A percentile compares a stretch with the other conserved stretches of the same genome.
Evolutionary conservation across 2,797 vertebrate species (phyloP).

Genomic region (Menidia menidia): DNA sequence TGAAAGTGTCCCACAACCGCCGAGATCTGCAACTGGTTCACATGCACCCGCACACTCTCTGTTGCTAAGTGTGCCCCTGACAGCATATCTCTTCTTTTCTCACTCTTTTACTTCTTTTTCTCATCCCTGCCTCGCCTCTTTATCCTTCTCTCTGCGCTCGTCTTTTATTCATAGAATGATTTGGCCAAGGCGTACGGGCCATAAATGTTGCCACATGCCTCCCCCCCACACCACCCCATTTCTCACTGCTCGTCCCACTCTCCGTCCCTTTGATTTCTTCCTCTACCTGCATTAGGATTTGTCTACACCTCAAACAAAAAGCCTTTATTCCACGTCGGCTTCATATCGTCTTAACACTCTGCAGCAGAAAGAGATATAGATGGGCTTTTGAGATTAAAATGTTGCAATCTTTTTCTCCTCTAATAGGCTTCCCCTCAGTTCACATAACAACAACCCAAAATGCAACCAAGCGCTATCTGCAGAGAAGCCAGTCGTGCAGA

Average conservation of each 20-base stretch:
- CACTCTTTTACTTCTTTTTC: slow-evolving; percentile 49
- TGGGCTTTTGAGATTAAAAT: slow-evolving; percentile 58
- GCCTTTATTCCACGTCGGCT: slow-evolving; percentile 44
- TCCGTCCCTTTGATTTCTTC: slow-evolving; percentile 20
- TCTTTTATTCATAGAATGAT: slow-evolving; percentile 78
- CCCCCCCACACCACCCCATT: not conserved
- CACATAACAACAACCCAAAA: slow-evolving; percentile 53
- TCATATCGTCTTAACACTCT: slow-evolving; percentile 46
- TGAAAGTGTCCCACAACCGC: slow-evolving; percentile 76
- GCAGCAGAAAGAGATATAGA: slow-evolving; percentile 41
- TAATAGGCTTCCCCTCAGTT: slow-evolving; percentile 54
- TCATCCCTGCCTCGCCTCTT: slow-evolving; percentile 52
- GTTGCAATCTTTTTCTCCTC: slow-evolving; percentile 45
- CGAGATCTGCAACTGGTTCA: slow-evolving; percentile 75
- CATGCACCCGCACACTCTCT: slow-evolving; percentile 36
- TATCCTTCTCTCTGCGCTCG: slow-evolving; percentile 57
- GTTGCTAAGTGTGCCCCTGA: slow-evolving; percentile 70
- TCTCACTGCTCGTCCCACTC: slow-evolving; percentile 14
- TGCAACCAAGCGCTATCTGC: slow-evolving; percentile 31
- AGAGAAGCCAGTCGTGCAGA: slow-evolving; percentile 31
- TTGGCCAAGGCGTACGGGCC: slow-evolving; percentile 66
- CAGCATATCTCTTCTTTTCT: slow-evolving; percentile 49
- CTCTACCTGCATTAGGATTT: slow-evolving; percentile 50
- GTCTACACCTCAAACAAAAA: slow-evolving; percentile 64
- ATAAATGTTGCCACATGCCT: slow-evolving; percentile 47